Evolutionary conservation across 2,113 vertebrate species (phyloP).

Genomic region (Puffinus mauretanicus): DNA sequence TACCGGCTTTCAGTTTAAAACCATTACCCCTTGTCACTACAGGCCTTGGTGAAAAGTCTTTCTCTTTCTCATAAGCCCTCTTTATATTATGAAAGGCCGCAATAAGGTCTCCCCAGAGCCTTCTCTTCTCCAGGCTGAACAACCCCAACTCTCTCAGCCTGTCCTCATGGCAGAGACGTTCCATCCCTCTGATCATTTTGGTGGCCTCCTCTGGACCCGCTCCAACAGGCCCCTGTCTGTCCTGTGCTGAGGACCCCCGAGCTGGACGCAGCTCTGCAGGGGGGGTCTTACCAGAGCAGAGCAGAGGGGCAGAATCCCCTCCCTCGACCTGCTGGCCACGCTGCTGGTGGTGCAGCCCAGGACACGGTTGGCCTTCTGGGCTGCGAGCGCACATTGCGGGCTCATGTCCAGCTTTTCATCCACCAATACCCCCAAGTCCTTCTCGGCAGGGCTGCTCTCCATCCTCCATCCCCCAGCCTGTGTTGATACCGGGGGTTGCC

Average conservation of each 20-base stretch:
- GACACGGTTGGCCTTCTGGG: fast-evolving
- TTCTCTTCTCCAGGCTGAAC: neutral
- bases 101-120: neutral
- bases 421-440: neutral
- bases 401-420: fast-evolving
- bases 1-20: neutral
- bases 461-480: neutral
- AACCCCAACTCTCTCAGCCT: neutral
- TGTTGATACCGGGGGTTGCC: fast-evolving
- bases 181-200: fast-evolving
- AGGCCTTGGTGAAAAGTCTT: neutral
- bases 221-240: neutral
- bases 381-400: fast-evolving
- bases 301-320: no score
- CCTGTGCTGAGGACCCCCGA: no score
- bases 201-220: neutral
- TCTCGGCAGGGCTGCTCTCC: neutral
- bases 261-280: no score
- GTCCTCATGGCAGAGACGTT: neutral
- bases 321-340: no score
- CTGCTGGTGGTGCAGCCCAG: neutral
- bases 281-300: no score
- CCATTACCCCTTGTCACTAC: no score
- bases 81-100: neutral
- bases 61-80: neutral